A percentile compares a stretch with the other conserved stretches of the same genome.
These are phyloP conservation scores for Philaethria dido DNA, from an alignment of 2,888 invertebrate species.

Conservation along the genomic window DNA sequence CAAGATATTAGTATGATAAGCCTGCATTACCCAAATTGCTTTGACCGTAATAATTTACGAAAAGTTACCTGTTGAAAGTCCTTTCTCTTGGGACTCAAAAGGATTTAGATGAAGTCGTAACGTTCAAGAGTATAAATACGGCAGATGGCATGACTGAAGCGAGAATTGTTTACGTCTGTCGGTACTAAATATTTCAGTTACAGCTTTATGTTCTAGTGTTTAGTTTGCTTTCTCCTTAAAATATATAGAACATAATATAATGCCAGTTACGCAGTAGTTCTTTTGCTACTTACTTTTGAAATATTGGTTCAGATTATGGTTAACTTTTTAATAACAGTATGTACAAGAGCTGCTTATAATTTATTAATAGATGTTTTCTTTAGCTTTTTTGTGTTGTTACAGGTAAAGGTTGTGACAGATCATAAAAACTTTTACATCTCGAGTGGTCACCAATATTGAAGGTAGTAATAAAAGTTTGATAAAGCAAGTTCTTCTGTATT, in stretches of 20 bases:
- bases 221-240: neutral
- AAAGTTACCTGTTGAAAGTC: constrained; percentile 73
- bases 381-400: constrained; percentile 23
- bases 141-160: constrained; percentile 39
- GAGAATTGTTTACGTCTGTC: constrained; percentile 41
- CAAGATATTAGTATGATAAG: constrained; percentile 57
- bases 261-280: neutral
- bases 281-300: neutral
- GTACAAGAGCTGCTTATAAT: too few species aligned
- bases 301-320: constrained; percentile 1
- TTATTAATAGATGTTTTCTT: too few species aligned
- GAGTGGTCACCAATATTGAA: neutral
- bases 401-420: constrained; percentile 28
- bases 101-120: constrained; percentile 52
- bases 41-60: constrained; percentile 70
- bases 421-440: constrained; percentile 31
- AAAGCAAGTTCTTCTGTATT: neutral
- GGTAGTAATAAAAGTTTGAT: neutral
- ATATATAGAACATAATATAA: neutral
- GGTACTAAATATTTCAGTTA: constrained; percentile 10
- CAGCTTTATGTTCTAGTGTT: neutral
- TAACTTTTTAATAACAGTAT: too few species aligned
- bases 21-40: constrained; percentile 63
- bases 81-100: constrained; percentile 63
- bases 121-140: constrained; percentile 55